A percentile compares a stretch with the other conserved stretches of the same genome.
Evolutionary conservation across 35 echinoderm and acorn worm genomes (phyloP).

Genomic region (Heliocidaris tuberculata): DNA sequence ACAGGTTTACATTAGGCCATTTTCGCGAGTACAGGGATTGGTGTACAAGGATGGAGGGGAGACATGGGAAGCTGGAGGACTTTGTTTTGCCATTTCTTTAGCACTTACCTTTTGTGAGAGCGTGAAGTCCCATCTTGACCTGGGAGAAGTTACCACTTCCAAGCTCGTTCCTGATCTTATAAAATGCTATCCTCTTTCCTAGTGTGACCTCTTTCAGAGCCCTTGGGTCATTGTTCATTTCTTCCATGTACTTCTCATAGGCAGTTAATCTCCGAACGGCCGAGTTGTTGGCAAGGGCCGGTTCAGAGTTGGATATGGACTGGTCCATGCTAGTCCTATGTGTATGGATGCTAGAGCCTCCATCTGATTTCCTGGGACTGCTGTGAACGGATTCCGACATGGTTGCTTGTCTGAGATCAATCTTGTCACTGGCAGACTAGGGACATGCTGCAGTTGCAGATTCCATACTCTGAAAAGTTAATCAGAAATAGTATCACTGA

Average conservation of each 20-base stretch:
- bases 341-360: neutral
- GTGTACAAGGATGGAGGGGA: too few species aligned
- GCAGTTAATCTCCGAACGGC: constrained; percentile 67
- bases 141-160: constrained; percentile 98
- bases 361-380: constrained; percentile 36
- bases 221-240: constrained; percentile 89
- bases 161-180: constrained; percentile 93
- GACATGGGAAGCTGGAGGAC: neutral
- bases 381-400: constrained; percentile 35
- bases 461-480: neutral
- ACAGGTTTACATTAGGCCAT: too few species aligned
- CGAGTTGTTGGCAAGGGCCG: constrained; percentile 2
- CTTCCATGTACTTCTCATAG: constrained; percentile 82
- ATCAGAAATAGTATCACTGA: neutral
- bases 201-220: constrained; percentile 91
- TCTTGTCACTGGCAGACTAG: neutral
- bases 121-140: constrained; percentile 96
- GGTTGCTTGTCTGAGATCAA: neutral
- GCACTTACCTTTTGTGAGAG: constrained; percentile 93
- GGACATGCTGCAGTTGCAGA: neutral
- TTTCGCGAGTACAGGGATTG: too few species aligned
- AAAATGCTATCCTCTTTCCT: constrained; percentile 97
- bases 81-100: neutral
- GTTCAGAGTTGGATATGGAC: constrained; percentile 16
- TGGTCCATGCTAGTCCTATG: constrained; percentile 28